Evolutionary conservation across 1,140 invertebrate genomes (phyloP).

Genomic region (Homarus americanus): DNA sequence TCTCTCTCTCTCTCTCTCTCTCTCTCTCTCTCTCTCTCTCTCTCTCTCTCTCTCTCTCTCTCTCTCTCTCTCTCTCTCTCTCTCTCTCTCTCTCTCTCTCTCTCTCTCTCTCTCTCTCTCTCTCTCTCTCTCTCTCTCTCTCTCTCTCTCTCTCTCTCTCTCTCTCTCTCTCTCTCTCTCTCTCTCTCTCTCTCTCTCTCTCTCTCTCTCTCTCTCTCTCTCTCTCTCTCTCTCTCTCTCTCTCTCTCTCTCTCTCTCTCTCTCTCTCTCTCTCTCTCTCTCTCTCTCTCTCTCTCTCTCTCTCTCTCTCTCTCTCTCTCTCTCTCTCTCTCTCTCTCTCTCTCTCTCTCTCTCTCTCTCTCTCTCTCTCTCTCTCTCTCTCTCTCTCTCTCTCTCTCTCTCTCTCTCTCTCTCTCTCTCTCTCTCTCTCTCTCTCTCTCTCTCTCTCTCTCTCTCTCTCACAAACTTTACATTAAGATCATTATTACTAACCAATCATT

Average conservation of each 20-base stretch:
- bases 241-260: neutral
- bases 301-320: neutral
- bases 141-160: neutral
- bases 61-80: neutral
- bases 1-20: neutral
- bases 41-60: neutral
- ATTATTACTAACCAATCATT: no score
- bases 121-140: neutral
- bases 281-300: neutral
- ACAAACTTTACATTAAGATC: no score
- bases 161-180: neutral
- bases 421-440: no score
- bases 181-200: neutral
- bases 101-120: neutral
- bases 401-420: no score
- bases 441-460: no score
- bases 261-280: neutral
- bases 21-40: neutral
- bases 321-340: neutral
- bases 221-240: neutral
- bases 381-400: no score
- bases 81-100: neutral
- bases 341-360: no score
- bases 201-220: neutral
- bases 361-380: no score